phyloP scores from a whole-genome alignment of 2,888 invertebrate species.

The Ectemnius cavifrons region DNA sequence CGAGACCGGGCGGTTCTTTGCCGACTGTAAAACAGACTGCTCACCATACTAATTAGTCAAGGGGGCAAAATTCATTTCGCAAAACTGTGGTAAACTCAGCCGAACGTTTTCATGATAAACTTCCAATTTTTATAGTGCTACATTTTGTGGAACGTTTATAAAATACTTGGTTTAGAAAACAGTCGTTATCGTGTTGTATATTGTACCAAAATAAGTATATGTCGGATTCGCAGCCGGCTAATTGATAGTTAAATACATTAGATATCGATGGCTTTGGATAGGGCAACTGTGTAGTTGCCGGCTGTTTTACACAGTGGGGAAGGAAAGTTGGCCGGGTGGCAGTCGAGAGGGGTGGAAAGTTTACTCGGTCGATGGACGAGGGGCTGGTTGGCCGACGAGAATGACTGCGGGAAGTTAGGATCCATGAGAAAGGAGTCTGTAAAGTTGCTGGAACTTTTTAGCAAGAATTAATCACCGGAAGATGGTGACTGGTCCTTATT shows the following conservation, averaged over 20 bases:
- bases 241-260: slow-evolving; percentile 67
- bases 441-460: slow-evolving; percentile 75
- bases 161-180: too few relatives aligned
- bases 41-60: neutral
- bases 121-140: too few relatives aligned
- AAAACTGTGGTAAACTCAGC: slow-evolving; percentile 4
- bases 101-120: too few relatives aligned
- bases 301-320: slow-evolving; percentile 65
- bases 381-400: slow-evolving; percentile 65
- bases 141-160: too few relatives aligned
- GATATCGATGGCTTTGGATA: slow-evolving; percentile 65
- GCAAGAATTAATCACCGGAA: slow-evolving; percentile 75
- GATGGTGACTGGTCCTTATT: slow-evolving; percentile 75
- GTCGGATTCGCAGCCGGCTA: slow-evolving; percentile 49
- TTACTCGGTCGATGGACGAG: slow-evolving; percentile 61
- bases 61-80: neutral
- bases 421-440: slow-evolving; percentile 71
- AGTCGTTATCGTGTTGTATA: too few relatives aligned
- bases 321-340: slow-evolving; percentile 64
- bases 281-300: slow-evolving; percentile 55
- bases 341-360: slow-evolving; percentile 65
- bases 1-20: slow-evolving; percentile 31
- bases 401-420: slow-evolving; percentile 72
- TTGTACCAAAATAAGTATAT: slow-evolving; percentile 26
- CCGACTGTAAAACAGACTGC: slow-evolving; percentile 9